These are phyloP conservation scores for Tachyglossus aculeatus DNA, from an alignment of 2,797 vertebrate genomes.

Conservation along the genomic window DNA sequence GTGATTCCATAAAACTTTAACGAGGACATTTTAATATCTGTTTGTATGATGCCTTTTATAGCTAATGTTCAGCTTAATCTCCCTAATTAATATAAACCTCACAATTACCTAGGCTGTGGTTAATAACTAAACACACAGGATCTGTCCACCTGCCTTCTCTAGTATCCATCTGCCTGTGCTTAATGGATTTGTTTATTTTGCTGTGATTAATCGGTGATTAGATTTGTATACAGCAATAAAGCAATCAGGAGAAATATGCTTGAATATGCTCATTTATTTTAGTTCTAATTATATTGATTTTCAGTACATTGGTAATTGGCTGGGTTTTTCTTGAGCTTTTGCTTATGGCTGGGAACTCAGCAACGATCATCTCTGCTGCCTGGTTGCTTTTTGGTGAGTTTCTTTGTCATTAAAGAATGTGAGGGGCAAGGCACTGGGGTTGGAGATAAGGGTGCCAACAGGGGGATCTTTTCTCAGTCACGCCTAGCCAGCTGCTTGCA, in stretches of 20 bases:
- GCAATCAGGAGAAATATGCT: not conserved
- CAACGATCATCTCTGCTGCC: too few relatives aligned
- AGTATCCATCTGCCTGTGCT: not conserved
- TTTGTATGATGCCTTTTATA: constrained; percentile 1
- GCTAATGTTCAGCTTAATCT: not conserved
- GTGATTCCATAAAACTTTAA: not conserved
- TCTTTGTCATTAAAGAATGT: too few relatives aligned
- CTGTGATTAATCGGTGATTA: not conserved
- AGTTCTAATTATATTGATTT: too few relatives aligned
- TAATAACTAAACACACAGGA: not conserved
- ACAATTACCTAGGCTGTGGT: not conserved
- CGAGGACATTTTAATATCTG: not conserved
- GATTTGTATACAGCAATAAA: not conserved
- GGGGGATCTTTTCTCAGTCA: too few relatives aligned
- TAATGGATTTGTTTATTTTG: not conserved
- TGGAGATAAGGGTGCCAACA: too few relatives aligned
- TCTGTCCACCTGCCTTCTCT: not conserved
- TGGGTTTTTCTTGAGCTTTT: too few relatives aligned
- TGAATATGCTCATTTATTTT: too few relatives aligned
- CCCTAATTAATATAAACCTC: constrained; percentile 2
- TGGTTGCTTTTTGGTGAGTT: too few relatives aligned
- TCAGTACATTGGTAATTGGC: too few relatives aligned
- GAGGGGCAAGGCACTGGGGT: too few relatives aligned
- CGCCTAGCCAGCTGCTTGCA: too few relatives aligned
- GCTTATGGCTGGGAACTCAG: too few relatives aligned